Percentiles rank a stretch among this genome's conserved stretches.
phyloP scores from a whole-genome alignment of 2,888 invertebrate species.

The Fragum whitleyi region DNA sequence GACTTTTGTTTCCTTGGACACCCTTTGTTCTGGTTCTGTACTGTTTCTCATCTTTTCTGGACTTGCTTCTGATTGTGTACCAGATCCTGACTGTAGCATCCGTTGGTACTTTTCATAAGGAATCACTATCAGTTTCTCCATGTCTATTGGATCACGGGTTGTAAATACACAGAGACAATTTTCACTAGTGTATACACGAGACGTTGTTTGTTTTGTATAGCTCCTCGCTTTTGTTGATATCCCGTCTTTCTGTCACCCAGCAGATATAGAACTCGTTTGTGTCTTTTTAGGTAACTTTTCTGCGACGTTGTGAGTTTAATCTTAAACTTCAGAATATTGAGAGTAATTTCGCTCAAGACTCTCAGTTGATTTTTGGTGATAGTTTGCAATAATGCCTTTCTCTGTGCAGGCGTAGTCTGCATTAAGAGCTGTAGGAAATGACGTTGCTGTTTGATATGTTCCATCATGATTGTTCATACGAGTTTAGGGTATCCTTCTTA shows the following conservation, averaged over 20 bases:
- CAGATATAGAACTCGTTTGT: constrained; percentile 29
- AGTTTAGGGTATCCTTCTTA: constrained; percentile 27
- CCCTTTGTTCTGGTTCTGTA: background rate
- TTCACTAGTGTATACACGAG: constrained; percentile 10
- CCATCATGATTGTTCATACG: constrained; percentile 33
- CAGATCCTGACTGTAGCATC: background rate
- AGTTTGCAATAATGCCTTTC: constrained; percentile 38
- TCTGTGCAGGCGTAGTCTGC: constrained; percentile 26
- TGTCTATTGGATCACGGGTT: constrained; percentile 25
- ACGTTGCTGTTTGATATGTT: constrained; percentile 36
- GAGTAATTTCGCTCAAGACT: constrained; percentile 35
- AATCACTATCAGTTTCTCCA: constrained; percentile 37
- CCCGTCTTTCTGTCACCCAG: constrained; percentile 25
- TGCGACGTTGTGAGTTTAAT: constrained; percentile 12
- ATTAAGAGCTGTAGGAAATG: constrained; percentile 35
- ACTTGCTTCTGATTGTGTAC: too few species aligned
- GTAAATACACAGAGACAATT: constrained; percentile 25
- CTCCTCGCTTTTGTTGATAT: constrained; percentile 13
- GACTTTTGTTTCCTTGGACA: background rate
- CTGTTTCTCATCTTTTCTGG: too few species aligned
- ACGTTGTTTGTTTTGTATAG: constrained; percentile 6
- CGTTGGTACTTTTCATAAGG: constrained; percentile 40
- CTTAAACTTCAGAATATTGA: constrained; percentile 25
- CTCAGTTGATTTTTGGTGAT: constrained; percentile 38
- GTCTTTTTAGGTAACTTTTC: constrained; percentile 25